Evolutionary conservation across 1,140 invertebrate genomes (phyloP), one percentile per base, ranked within the genome.

Genomic region (Helicoverpa armigera): DNA sequence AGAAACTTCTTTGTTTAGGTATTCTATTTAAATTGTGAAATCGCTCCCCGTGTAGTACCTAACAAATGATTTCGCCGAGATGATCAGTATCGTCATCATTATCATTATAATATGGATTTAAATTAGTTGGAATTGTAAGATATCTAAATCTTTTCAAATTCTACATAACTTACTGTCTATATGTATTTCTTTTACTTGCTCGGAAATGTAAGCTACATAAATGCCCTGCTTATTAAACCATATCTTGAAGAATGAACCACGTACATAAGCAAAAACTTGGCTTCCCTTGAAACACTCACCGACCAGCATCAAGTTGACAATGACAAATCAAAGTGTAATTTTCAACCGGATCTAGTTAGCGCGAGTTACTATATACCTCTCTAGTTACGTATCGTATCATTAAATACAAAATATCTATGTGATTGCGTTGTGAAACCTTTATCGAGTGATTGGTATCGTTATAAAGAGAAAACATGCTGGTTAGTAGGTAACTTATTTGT

Each of bases 261-360:
- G 58, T 31, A 50, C 29, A 31, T 50, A 13, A 63, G 23, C 18
- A 63, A 76, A 76, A 76, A 75, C 58, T 51, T 76, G 58, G 50
- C 53, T 76, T 76, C 73, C 73, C 73, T 76, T 76, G 73, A 67
- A 78, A 56, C 48, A 29, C n/a, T n/a, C 11, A 65, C 29, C 23
- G 35, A 14, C 58, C 4, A 63, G 29, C 18, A 43, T 23, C 18
- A 53, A 65, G n/a, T 29, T 53, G 75, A 78, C 75, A 78, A 67
- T 78, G 63, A 78, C 75, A 48, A 78, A 78, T 56, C 61, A 63
- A 78, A 78, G 7, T 67, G 61, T 11, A 14, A 78, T 78, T 65
- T 29, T 16, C 23, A 78, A 50, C 75, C 75, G 75, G 75, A 78
- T 78, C 75, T 78, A 56, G 48, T 65, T 67, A 78, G 18, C 75